Conservation (phyloP, 2,797 vertebrate species). For the Nyctalus aviator region DNA sequence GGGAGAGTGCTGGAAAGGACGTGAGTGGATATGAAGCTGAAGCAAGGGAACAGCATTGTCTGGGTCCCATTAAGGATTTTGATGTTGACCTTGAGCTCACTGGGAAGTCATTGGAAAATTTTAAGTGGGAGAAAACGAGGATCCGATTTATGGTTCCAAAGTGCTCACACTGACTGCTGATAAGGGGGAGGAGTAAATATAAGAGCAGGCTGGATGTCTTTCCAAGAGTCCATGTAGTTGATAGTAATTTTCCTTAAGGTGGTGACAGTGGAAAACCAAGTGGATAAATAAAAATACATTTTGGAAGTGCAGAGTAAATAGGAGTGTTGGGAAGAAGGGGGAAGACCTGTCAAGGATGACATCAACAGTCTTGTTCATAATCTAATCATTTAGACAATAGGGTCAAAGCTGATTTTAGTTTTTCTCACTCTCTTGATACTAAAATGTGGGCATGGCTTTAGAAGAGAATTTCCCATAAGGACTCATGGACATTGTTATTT, state of each 20-base stretch:
- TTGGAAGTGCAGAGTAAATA: not conserved
- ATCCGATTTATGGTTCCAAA: not conserved
- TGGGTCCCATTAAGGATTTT: not conserved
- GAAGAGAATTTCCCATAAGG: not conserved
- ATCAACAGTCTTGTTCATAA: not conserved
- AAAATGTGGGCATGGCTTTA: not conserved
- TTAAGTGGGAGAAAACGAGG: not conserved
- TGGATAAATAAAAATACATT: not conserved
- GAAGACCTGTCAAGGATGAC: not conserved
- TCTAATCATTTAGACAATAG: not conserved
- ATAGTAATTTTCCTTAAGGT: not conserved
- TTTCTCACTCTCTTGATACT: not conserved
- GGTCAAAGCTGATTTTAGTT: not conserved
- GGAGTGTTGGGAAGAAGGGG: rapidly evolving
- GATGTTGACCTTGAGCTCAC: not conserved
- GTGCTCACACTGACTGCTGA: not conserved
- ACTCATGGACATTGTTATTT: not conserved
- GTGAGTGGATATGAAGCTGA: not conserved
- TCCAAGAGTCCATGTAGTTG: not conserved
- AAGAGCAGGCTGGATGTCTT: not conserved
- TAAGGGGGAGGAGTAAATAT: not conserved
- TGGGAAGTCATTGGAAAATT: not conserved
- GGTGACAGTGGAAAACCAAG: not conserved
- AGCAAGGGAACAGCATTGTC: not conserved
- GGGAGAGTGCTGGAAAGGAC: not conserved